phyloP scores from a whole-genome alignment of 2,888 invertebrate genomes.

The Entomobrya proxima region DNA sequence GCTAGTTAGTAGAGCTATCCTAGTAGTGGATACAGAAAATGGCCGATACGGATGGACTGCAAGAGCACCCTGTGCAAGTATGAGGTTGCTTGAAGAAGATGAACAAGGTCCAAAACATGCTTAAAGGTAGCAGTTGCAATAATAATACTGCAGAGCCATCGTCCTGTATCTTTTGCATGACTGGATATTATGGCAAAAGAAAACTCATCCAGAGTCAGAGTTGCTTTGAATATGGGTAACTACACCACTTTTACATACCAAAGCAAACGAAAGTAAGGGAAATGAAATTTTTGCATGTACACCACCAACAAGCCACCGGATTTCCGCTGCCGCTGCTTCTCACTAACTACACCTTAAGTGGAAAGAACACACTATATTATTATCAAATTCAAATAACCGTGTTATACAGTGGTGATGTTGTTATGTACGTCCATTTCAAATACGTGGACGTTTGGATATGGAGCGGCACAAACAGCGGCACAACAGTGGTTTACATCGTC shows the following conservation, averaged over 20 bases:
- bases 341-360: slow-evolving; percentile 27
- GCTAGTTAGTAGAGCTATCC: background rate
- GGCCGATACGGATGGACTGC: too few relatives aligned
- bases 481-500: too few relatives aligned
- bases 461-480: slow-evolving; percentile 31
- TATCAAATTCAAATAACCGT: slow-evolving; percentile 60
- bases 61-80: slow-evolving; percentile 21
- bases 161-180: slow-evolving; percentile 47
- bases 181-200: slow-evolving; percentile 40
- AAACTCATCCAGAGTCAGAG: slow-evolving; percentile 10
- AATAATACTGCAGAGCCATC: slow-evolving; percentile 35
- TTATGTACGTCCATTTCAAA: background rate
- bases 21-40: background rate
- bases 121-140: background rate
- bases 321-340: slow-evolving; percentile 60
- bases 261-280: slow-evolving; percentile 36
- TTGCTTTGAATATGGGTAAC: background rate
- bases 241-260: background rate
- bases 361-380: slow-evolving; percentile 36
- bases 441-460: slow-evolving; percentile 22
- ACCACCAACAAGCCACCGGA: slow-evolving; percentile 61
- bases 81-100: slow-evolving; percentile 22
- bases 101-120: slow-evolving; percentile 17
- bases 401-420: slow-evolving; percentile 20
- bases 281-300: slow-evolving; percentile 63